Evolutionary conservation across 2,888 invertebrate genomes (phyloP), one percentile per base, ranked within the genome.

Genomic region (Agonopterix heracliana): DNA sequence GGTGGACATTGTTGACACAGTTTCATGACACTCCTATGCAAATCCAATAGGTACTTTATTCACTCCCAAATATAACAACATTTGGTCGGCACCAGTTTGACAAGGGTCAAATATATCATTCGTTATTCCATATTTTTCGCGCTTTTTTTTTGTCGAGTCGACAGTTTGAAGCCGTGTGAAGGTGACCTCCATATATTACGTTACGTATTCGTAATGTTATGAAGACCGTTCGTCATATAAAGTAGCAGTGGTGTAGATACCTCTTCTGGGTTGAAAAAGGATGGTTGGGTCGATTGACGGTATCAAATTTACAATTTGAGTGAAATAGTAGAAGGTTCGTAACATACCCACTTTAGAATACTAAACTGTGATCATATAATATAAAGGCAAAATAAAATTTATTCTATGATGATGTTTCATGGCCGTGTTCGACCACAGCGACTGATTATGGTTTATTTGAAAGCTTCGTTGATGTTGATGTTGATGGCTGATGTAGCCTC

Each of bases 71-170:
- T 51, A 51, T 60, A 59, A 66, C 64, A 66, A 60, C 64, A 62
- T 64, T 65, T 59, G 60, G 60, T 54, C 54, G 26, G 26, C 26
- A 26, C 60, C 49, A 44, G 56, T 71, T 72, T 78, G 78, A 78
- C 74, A 71, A 72, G 78, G 78, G 78, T 78, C 65, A 67, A 60
- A 71, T 73, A 66, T 72, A 73, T 78, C 74, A 74, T 73, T 69
- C 67, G 61, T 51, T 61, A 63, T 69, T 71, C 69, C 71, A 76
- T 77, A 76, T 75, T 78, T 26, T 78, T 66, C 63, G 64, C 74
- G 70, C 66, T 65, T 74, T 71, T 64, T 66, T 66, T 63, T 68
- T 56, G 74, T 66, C 56, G 61, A 70, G 54, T 64, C 66, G 67
- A 68, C 71, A 65, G 63, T 61, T 57, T 53, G 63, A 59, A 62